These are phyloP conservation scores for Laupala kohalensis DNA, from an alignment of 1,140 invertebrate species.

Conservation along the genomic window DNA sequence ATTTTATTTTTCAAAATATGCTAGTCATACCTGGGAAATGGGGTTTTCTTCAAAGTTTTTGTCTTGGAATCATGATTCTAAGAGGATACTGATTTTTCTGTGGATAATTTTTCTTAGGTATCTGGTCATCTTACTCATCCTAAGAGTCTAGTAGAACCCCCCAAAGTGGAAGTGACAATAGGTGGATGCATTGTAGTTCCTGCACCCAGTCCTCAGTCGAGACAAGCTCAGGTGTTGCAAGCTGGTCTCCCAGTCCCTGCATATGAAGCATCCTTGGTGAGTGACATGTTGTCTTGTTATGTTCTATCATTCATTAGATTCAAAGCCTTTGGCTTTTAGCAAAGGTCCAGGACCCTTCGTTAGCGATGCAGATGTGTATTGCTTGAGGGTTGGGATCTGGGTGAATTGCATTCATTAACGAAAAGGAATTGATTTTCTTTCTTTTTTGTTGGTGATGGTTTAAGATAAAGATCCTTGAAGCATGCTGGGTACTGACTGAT, in stretches of 20 bases:
- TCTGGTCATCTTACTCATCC: background rate
- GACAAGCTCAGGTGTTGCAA: slow-evolving; percentile 27
- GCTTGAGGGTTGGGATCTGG: slow-evolving; percentile 16
- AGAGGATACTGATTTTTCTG: too few species aligned
- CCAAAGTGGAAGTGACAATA: slow-evolving; percentile 40
- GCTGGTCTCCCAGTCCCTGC: slow-evolving; percentile 40
- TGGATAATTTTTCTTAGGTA: too few species aligned
- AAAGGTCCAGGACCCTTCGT: background rate
- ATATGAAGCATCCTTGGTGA: slow-evolving; percentile 56
- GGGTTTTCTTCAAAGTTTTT: too few species aligned
- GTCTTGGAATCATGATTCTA: too few species aligned
- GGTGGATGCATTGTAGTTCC: slow-evolving; percentile 42
- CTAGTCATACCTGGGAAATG: too few species aligned
- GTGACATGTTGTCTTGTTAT: slow-evolving; percentile 27
- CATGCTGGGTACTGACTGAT: too few species aligned
- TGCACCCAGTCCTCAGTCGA: slow-evolving; percentile 36
- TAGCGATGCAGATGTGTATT: background rate
- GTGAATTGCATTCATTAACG: slow-evolving; percentile 37
- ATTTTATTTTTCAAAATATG: too few species aligned
- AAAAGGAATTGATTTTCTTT: slow-evolving; percentile 28
- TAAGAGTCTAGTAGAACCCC: slow-evolving; percentile 31
- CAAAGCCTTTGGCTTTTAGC: background rate
- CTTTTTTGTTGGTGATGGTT: slow-evolving; percentile 21
- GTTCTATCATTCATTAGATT: background rate
- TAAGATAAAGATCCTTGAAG: too few species aligned